These are phyloP conservation scores for Panzeria rudis DNA, from an alignment of 2,888 invertebrate species.

Conservation along the genomic window DNA sequence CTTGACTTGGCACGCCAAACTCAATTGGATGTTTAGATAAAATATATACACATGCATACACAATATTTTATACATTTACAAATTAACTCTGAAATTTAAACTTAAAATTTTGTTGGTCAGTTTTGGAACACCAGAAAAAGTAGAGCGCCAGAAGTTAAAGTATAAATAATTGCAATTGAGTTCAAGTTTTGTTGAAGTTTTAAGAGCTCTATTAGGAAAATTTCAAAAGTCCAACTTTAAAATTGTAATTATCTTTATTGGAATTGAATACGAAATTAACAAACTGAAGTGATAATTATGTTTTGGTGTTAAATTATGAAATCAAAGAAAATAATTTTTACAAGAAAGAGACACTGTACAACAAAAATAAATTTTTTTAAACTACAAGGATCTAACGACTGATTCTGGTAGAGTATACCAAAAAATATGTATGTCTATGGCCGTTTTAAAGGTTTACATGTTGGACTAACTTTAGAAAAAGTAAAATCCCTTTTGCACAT, in stretches of 20 bases:
- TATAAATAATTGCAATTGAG: conserved; percentile 1
- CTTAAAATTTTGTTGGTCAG: background rate
- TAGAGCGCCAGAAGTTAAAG: conserved; percentile 22
- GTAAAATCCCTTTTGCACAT: too few species aligned
- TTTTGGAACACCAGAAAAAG: background rate
- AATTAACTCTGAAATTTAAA: conserved; percentile 1
- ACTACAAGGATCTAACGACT: too few species aligned
- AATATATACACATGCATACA: conserved; percentile 16
- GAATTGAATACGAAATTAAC: background rate
- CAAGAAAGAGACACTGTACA: too few species aligned
- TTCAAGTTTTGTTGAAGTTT: conserved; percentile 7
- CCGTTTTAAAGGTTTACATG: too few species aligned
- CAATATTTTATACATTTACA: background rate
- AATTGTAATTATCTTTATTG: background rate
- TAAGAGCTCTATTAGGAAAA: conserved; percentile 14
- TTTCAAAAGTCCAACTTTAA: conserved; percentile 32
- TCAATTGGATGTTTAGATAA: conserved; percentile 51
- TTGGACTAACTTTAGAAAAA: too few species aligned
- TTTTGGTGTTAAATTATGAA: too few species aligned
- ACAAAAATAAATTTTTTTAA: too few species aligned
- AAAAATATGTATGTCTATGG: too few species aligned
- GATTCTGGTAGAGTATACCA: too few species aligned
- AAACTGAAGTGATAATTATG: background rate
- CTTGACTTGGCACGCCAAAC: conserved; percentile 65
- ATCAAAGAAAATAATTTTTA: too few species aligned